Conservation (phyloP, 1,140 invertebrate genomes). For the Yoshiicerus persimilis region DNA sequence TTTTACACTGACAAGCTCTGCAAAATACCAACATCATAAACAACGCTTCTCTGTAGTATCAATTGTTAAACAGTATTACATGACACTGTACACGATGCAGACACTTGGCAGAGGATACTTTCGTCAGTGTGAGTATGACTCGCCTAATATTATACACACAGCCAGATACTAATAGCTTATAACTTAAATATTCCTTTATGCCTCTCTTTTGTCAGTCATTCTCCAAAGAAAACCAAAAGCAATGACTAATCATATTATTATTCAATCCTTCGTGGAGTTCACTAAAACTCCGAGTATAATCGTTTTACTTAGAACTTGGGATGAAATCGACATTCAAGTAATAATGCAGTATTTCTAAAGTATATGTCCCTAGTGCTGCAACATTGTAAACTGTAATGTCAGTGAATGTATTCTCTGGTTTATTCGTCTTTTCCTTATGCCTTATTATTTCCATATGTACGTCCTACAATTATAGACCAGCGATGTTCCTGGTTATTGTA, state of each 20-base stretch:
- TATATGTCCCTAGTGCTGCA: not conserved
- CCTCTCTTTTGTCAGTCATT: not conserved
- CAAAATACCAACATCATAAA: not conserved
- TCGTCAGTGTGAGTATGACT: too few species aligned
- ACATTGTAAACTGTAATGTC: not conserved
- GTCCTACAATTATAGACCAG: not conserved
- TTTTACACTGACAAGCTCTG: not conserved
- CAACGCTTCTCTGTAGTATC: not conserved
- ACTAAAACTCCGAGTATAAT: not conserved
- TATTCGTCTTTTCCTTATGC: not conserved
- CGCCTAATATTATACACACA: not conserved
- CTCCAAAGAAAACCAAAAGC: not conserved
- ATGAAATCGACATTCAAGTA: not conserved
- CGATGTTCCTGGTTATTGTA: not conserved
- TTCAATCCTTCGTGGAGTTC: not conserved
- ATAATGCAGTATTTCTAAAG: too few species aligned
- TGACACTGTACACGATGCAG: not conserved
- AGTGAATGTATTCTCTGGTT: not conserved
- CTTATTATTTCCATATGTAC: not conserved
- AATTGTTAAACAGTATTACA: not conserved
- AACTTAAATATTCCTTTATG: not conserved
- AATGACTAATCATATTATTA: conserved; percentile 11
- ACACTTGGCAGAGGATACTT: too few species aligned
- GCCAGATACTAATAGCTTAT: not conserved
- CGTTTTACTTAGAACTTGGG: not conserved